Percentiles rank a stretch among this genome's conserved stretches.
Conservation (phyloP, 2,113 vertebrate species). For the Nibea albiflora region DNA sequence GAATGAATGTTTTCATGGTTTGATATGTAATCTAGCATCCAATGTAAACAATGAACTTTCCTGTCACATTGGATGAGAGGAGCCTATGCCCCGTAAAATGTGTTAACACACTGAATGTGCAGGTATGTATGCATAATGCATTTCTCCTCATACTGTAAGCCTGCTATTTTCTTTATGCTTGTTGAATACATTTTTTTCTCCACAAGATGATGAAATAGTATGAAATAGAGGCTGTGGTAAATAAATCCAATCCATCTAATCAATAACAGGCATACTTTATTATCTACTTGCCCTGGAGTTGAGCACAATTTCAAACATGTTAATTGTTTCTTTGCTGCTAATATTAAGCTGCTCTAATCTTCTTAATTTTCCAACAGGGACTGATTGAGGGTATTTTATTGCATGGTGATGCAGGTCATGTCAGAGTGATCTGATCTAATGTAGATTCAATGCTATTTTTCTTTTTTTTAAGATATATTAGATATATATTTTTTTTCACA, state of each 20-base stretch:
- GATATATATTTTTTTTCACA: no score
- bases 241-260: background rate
- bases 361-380: background rate
- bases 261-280: background rate
- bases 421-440: background rate
- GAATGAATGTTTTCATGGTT: background rate
- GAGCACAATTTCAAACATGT: background rate
- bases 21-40: slow-evolving; percentile 13
- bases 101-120: background rate
- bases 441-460: background rate
- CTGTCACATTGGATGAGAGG: background rate
- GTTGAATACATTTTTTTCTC: background rate
- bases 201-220: background rate
- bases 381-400: background rate
- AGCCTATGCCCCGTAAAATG: background rate
- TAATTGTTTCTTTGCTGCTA: background rate
- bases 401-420: background rate
- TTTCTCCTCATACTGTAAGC: background rate
- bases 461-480: no score
- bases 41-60: background rate
- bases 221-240: background rate
- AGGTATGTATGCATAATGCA: background rate
- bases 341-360: background rate
- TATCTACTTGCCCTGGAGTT: background rate
- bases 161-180: background rate